Conservation (phyloP, 2,888 invertebrate species). For the Brachyptera putata region DNA sequence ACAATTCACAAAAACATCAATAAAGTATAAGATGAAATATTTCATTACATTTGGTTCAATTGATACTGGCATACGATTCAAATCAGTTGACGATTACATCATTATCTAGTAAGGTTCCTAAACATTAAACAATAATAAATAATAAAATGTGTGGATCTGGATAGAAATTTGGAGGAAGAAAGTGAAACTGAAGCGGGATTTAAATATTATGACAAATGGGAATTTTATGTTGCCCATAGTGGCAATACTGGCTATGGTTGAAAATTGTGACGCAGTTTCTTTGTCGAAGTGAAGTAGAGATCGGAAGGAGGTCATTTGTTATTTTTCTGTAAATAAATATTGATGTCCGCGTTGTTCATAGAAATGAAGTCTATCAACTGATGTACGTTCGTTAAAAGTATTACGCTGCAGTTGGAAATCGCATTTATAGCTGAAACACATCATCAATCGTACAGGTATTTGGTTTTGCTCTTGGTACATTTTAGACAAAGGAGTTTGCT, state of each 20-base stretch:
- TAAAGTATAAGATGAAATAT: too few relatives aligned
- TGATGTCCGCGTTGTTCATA: background rate
- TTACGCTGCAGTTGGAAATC: constrained; percentile 2
- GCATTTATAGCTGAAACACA: background rate
- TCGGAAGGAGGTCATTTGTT: constrained; percentile 3
- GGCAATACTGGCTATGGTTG: too few relatives aligned
- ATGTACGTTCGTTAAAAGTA: constrained; percentile 2
- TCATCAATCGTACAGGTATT: constrained; percentile 7
- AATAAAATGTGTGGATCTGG: too few relatives aligned
- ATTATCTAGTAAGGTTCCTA: too few relatives aligned
- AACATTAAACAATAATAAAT: too few relatives aligned
- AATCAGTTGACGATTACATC: too few relatives aligned
- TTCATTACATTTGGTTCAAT: too few relatives aligned
- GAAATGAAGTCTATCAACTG: constrained; percentile 1
- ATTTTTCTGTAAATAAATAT: constrained; percentile 24
- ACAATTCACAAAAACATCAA: too few relatives aligned
- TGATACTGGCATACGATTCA: too few relatives aligned
- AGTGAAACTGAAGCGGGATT: background rate
- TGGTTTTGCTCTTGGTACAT: background rate
- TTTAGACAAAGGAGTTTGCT: background rate
- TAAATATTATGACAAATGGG: background rate
- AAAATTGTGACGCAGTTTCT: background rate
- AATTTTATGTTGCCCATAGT: too few relatives aligned
- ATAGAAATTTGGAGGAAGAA: too few relatives aligned
- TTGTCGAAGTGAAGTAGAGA: constrained; percentile 22